phyloP scores from a whole-genome alignment of 2,888 invertebrate genomes.

The Leucozona laternaria region DNA sequence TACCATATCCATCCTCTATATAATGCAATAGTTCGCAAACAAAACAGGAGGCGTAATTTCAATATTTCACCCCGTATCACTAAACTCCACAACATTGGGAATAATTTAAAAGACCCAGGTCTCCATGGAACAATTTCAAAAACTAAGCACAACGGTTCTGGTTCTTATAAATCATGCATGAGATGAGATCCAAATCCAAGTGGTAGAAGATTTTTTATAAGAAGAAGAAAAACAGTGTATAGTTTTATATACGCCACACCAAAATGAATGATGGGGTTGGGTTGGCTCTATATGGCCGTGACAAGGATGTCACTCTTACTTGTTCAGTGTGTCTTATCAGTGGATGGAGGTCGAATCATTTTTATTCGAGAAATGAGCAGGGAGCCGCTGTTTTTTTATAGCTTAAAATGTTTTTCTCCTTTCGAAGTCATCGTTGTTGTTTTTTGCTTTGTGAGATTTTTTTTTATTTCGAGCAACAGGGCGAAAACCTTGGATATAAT shows the following conservation, averaged over 20 bases:
- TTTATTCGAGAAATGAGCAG: slow-evolving; percentile 5
- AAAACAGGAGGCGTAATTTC: slow-evolving; percentile 16
- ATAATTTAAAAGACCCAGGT: slow-evolving; percentile 33
- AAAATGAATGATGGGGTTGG: neutral
- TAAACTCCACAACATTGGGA: slow-evolving; percentile 16
- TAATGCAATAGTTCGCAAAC: slow-evolving; percentile 46
- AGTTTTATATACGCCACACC: slow-evolving; percentile 2
- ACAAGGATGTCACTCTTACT: slow-evolving; percentile 28
- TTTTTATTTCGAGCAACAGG: neutral
- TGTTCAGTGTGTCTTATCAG: neutral
- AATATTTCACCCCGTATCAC: slow-evolving; percentile 45
- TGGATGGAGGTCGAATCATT: neutral
- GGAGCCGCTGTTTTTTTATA: neutral
- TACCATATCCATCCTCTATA: neutral
- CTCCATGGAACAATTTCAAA: slow-evolving; percentile 39
- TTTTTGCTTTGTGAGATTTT: neutral
- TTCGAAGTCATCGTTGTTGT: slow-evolving; percentile 11
- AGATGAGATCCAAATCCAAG: slow-evolving; percentile 41
- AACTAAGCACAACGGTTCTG: slow-evolving; percentile 44
- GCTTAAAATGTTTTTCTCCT: slow-evolving; percentile 8
- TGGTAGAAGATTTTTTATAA: slow-evolving; percentile 47
- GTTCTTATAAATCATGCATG: slow-evolving; percentile 52
- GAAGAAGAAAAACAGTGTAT: neutral
- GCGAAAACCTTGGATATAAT: slow-evolving; percentile 24
- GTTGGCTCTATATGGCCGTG: neutral